Conservation (phyloP, 1,140 invertebrate species). For the Euschistus heros region DNA sequence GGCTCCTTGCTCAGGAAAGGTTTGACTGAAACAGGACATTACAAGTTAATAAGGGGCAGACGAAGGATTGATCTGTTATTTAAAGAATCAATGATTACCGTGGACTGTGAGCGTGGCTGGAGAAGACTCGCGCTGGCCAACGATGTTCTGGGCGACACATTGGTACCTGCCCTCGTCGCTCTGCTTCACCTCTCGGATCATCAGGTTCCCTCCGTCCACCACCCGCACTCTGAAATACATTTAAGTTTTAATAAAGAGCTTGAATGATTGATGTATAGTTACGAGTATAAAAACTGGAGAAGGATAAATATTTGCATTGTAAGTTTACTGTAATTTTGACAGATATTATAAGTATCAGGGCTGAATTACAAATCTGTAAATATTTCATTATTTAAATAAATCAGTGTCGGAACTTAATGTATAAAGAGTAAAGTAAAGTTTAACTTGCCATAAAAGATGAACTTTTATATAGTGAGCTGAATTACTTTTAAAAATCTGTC, state of each 20-base stretch:
- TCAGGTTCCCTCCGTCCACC: slow-evolving; percentile 67
- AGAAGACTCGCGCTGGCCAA: slow-evolving; percentile 61
- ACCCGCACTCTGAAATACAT: slow-evolving; percentile 54
- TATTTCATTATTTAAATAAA: no score
- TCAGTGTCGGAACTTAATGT: no score
- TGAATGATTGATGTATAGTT: neutral
- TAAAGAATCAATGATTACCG: slow-evolving; percentile 40
- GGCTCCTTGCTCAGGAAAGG: slow-evolving; percentile 79
- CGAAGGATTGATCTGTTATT: neutral
- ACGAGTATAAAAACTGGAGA: neutral
- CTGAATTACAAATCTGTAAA: no score
- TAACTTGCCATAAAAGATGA: no score
- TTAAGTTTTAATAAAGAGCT: slow-evolving; percentile 8
- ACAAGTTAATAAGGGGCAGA: neutral
- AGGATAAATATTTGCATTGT: neutral
- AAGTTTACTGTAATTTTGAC: no score
- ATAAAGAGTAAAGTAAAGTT: no score
- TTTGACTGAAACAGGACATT: slow-evolving; percentile 39
- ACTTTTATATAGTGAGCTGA: no score
- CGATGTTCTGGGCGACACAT: slow-evolving; percentile 76
- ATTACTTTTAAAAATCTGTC: no score
- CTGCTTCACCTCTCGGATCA: slow-evolving; percentile 70
- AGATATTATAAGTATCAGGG: no score
- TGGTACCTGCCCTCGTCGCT: slow-evolving; percentile 76
- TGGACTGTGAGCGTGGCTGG: slow-evolving; percentile 67